Base-by-base conservation (phyloP, 2,113 vertebrate species). In the Corvus cornix region DNA sequence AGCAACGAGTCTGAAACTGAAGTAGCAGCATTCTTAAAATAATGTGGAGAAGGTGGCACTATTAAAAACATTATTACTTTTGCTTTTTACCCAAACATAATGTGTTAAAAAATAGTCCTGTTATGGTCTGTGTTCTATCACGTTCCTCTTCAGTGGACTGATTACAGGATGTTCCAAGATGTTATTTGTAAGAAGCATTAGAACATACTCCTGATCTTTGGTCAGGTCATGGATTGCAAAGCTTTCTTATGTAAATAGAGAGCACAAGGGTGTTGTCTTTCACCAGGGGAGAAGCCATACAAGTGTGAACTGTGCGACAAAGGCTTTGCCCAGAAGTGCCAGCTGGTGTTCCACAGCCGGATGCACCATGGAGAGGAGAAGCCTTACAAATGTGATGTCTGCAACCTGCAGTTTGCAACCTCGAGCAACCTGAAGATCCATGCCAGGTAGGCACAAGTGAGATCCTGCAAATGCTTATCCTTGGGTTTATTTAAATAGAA, bases 311-410 rank as follows among this genome's bases (percentile, higher is more conserved):
- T 98, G 11, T 99, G 98, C 24, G 98, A 98, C 90, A 99, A 99
- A 98, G 98, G 98, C 88, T 99, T 99, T 97, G 98, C 98, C 75
- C 99, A 99, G 96, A 99, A 99, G 97, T 99, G 99, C 93, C 99
- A 99, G 97, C 96, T 99, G 39, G 98, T 99, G 87, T 99, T 99
- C 96, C 99, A 99, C 95, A 99, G 98, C 84, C 98, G 98, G 43
- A 99, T 99, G 98, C 98, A 99, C 90, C 99, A 99, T 0, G 99
- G 98, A n/a, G 99, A 99, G 85, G 98, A 99, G 97, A 99, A 99
- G 83, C 99, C 99, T 0, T 99, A 99, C 97, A 98, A 98, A 85
- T 99, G 98, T 89, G 98, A 98, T 69, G 98, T 98, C 63, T 99
- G 99, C 94, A 98, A 98, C 72, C 97, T 99, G 79, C 98, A 99